Evolutionary conservation across 2,888 invertebrate species (phyloP).

Genomic region (Anarsia innoxiella): DNA sequence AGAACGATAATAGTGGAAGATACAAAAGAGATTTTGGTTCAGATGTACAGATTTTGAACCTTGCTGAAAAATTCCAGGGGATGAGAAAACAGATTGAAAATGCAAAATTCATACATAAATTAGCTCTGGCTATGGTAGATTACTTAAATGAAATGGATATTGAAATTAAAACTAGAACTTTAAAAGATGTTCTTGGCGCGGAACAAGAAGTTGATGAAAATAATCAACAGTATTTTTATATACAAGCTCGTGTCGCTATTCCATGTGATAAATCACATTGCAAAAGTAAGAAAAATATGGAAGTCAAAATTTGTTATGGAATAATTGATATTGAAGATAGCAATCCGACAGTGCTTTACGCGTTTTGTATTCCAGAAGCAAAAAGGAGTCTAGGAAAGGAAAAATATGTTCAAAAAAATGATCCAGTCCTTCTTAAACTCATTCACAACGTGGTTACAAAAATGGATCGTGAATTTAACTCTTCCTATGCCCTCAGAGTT

Average conservation of each 20-base stretch:
- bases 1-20: conserved; percentile 25
- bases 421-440: conserved; percentile 36
- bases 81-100: conserved; percentile 42
- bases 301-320: conserved; percentile 71
- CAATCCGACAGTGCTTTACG: conserved; percentile 59
- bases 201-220: conserved; percentile 49
- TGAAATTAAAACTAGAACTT: conserved; percentile 35
- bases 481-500: conserved; percentile 34
- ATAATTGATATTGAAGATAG: conserved; percentile 57
- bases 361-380: conserved; percentile 60
- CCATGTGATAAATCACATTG: conserved; percentile 50
- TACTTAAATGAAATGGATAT: conserved; percentile 50
- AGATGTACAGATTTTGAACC: conserved; percentile 38
- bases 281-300: conserved; percentile 36
- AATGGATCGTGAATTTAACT: conserved; percentile 51
- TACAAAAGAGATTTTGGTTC: conserved; percentile 43
- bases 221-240: conserved; percentile 40
- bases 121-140: conserved; percentile 45
- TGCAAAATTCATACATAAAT: conserved; percentile 38
- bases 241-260: conserved; percentile 41
- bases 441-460: conserved; percentile 35
- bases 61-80: conserved; percentile 39
- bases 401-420: conserved; percentile 32
- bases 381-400: conserved; percentile 27
- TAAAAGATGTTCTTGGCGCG: conserved; percentile 43